Evolutionary conservation across 2,113 vertebrate species (phyloP), one percentile per base, ranked within the genome.

Genomic region (Urocolius indicus): DNA sequence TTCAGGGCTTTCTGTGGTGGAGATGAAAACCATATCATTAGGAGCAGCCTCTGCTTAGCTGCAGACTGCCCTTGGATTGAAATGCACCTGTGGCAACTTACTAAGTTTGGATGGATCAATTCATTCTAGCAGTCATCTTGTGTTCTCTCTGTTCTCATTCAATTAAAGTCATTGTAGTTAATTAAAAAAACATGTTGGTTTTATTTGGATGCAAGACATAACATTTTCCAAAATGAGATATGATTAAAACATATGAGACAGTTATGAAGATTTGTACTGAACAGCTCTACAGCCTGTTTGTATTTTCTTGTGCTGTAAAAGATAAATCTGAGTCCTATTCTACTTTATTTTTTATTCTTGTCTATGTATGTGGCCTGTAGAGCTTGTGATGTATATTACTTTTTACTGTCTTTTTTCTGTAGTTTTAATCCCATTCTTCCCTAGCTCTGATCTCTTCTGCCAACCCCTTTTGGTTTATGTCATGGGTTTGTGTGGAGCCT

Each of bases 231-330:
- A 88, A 94, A 69, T 43, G 41, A 72, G 41, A 38, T 61, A 76
- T 71, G 80, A 93, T 91, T 92, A 95, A 96, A 96, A 81, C 54
- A 13, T 75, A 93, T 41, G 75, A 86, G 74, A 63, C 38, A 84
- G 43, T 45, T 78, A 54, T 13, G 63, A 61, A 94, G 74, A 84
- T 88, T 85, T 88, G 49, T 59, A 78, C 23, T 49, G 27, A 92
- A 87, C 12, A 75, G 69, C 22, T 85, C 41, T 54, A 59, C 24
- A 90, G 54, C 5, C 51, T 36, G 3, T 51, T 90, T 80, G 16
- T 36, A 73, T 75, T 87, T 92, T 41, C 13, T 52, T 58, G 38
- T 43, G 66, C 17, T 67, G 18, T 84, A 81, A 95, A 92, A 78
- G 32, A 81, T 41, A 75, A 96, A 87, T 81, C 10, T 66, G 48